phyloP scores from a whole-genome alignment of 2,888 invertebrate genomes.

The Lysandra bellargus region DNA sequence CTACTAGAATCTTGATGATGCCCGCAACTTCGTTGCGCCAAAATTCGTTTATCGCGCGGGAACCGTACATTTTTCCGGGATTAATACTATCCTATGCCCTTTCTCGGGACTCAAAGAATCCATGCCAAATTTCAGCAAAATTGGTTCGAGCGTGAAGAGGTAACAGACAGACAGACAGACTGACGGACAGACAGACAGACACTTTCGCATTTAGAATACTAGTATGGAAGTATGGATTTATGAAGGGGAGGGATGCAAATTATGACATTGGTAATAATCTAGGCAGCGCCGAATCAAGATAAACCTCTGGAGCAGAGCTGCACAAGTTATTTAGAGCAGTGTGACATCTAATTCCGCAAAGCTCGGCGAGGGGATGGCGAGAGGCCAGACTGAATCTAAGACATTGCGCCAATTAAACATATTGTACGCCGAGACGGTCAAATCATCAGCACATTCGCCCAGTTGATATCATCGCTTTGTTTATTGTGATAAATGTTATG shows the following conservation, averaged over 20 bases:
- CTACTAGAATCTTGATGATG: no score
- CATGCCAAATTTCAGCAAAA: no score
- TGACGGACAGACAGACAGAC: no score
- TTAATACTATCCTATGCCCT: no score
- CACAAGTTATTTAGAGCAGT: conserved; percentile 50
- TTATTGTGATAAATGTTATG: neutral
- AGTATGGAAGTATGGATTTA: no score
- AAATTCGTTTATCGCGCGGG: no score
- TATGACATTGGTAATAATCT: neutral
- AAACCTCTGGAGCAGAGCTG: conserved; percentile 39
- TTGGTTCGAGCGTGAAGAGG: no score
- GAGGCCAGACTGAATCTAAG: conserved; percentile 40
- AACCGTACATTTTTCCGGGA: no score
- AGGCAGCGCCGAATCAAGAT: neutral
- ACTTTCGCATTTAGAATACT: no score
- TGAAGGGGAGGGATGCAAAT: neutral
- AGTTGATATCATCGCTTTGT: conserved; percentile 27
- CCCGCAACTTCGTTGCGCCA: no score
- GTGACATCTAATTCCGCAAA: conserved; percentile 47
- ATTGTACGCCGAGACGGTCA: conserved; percentile 36
- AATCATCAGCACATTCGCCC: conserved; percentile 1
- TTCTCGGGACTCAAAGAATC: no score
- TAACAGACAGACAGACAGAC: no score
- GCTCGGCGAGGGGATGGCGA: conserved; percentile 43
- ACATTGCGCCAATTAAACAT: conserved; percentile 41